These are phyloP conservation scores for Acanthosepion pharaonis DNA, from an alignment of 2,888 invertebrate species.

Conservation along the genomic window DNA sequence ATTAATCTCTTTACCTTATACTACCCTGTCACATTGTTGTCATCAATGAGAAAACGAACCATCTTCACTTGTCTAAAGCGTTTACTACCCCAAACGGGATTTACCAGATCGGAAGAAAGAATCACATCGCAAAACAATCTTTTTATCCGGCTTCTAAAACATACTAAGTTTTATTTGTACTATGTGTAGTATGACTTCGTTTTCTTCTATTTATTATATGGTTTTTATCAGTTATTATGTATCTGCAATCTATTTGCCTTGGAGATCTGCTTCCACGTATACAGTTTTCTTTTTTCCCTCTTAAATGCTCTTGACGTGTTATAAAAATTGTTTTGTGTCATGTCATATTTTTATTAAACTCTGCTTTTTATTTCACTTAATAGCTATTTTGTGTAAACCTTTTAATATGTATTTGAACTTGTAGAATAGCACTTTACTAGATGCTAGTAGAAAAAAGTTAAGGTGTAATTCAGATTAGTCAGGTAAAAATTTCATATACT, in stretches of 20 bases:
- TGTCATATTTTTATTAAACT: not conserved
- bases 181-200: not conserved
- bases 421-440: not conserved
- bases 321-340: not conserved
- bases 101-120: not conserved
- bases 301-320: not conserved
- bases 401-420: not conserved
- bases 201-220: not conserved
- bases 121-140: not conserved
- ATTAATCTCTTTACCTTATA: not conserved
- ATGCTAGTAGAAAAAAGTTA: no score
- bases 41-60: not conserved
- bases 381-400: not conserved
- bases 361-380: not conserved
- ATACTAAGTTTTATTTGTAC: not conserved
- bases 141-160: not conserved
- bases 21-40: constrained; percentile 21
- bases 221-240: not conserved
- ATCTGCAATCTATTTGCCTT: not conserved
- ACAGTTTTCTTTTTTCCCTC: not conserved
- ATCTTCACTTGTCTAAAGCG: not conserved
- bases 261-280: not conserved
- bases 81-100: constrained; percentile 21
- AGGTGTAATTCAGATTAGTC: no score
- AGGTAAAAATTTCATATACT: no score